Evolutionary conservation across 2,113 vertebrate species (phyloP).

Genomic region (Daubentonia madagascariensis): DNA sequence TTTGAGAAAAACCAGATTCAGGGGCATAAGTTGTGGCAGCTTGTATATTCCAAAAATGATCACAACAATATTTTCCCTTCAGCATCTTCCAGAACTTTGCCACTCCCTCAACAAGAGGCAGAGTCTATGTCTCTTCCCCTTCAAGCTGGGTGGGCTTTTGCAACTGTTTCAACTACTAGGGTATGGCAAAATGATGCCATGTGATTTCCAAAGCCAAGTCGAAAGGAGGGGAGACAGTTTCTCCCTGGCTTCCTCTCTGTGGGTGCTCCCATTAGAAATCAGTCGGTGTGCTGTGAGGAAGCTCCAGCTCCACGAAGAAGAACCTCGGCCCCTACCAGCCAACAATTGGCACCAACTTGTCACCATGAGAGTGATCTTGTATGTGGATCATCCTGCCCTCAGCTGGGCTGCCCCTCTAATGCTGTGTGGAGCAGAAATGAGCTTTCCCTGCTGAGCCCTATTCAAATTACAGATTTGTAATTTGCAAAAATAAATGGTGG

Average conservation of each 20-base stretch:
- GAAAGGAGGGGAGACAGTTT: not conserved
- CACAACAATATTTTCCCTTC: not conserved
- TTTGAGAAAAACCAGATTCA: conserved; percentile 56
- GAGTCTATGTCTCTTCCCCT: not conserved
- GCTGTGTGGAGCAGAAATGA: not conserved
- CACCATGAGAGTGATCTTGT: not conserved
- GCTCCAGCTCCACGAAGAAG: not conserved
- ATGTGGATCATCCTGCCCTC: not conserved
- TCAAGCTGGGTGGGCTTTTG: not conserved
- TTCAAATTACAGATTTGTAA: not conserved
- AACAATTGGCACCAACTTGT: not conserved
- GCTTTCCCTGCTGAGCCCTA: not conserved
- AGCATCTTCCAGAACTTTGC: not conserved
- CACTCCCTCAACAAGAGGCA: not conserved
- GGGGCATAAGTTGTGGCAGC: not conserved
- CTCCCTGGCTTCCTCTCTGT: not conserved
- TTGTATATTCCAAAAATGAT: not conserved
- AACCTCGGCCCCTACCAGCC: rapidly evolving
- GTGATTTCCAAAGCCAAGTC: not conserved
- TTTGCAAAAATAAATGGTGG: not conserved
- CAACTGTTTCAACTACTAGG: not conserved
- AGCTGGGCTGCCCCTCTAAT: not conserved
- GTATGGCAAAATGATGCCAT: not conserved
- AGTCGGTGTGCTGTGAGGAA: not conserved
- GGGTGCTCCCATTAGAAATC: not conserved